These are phyloP conservation scores for Emys orbicularis DNA, from an alignment of 2,797 vertebrate species.

Conservation along the genomic window DNA sequence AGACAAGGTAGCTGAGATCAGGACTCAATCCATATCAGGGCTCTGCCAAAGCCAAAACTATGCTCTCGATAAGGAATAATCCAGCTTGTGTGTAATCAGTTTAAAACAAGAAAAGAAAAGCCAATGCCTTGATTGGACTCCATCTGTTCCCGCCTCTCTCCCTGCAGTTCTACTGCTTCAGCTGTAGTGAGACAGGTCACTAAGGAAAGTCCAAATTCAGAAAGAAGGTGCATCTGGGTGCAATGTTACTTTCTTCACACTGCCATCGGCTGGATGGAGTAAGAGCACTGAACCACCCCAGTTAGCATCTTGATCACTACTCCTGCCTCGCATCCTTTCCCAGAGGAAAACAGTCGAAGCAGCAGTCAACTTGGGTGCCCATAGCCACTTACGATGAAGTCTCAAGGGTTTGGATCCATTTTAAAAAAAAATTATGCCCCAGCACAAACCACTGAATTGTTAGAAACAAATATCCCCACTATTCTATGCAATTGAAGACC, in stretches of 20 bases:
- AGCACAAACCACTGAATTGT: not conserved
- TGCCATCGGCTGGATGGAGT: not conserved
- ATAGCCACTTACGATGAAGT: not conserved
- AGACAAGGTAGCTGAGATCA: not conserved
- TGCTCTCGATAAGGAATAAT: not conserved
- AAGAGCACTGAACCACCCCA: not conserved
- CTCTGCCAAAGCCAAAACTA: not conserved
- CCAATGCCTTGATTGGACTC: not conserved
- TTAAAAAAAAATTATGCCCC: not conserved
- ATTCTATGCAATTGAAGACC: not conserved
- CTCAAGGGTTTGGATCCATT: not conserved
- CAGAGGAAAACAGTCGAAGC: not conserved
- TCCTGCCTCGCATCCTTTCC: not conserved
- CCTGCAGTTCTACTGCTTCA: not conserved
- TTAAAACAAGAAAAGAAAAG: not conserved
- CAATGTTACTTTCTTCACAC: not conserved
- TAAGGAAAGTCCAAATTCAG: not conserved
- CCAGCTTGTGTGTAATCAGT: not conserved
- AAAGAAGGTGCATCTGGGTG: not conserved
- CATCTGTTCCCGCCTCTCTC: not conserved
- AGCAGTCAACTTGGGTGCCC: not conserved
- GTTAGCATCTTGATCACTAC: not conserved
- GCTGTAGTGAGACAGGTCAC: not conserved
- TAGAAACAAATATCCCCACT: rapidly evolving
- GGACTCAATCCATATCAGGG: not conserved